Evolutionary conservation across 2,797 vertebrate genomes (phyloP), one percentile per base, ranked within the genome.

Genomic region (Enteromius argenteus): DNA sequence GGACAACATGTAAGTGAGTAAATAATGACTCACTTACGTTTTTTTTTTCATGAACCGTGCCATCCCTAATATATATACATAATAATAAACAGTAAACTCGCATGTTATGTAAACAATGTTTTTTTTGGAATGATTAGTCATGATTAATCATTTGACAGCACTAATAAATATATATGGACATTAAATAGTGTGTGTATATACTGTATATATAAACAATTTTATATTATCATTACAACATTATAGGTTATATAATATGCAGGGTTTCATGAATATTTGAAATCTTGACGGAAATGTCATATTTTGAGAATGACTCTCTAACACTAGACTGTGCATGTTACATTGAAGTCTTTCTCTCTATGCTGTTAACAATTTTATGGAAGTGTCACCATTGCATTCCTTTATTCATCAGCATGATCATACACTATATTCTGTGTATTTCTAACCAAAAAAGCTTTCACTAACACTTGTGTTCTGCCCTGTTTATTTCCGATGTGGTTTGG

Each of bases 241-340:
- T 35, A 8, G 49, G 49, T 56, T 53, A 56, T 35, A 35, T 30
- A 21, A 53, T 21, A 53, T 74, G 21, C 0, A 19, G 46, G 9
- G 9, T 53, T 51, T 35, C 10, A 21, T 32, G 2, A 74, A 74
- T 35, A 37, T 56, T 53, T 37, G 1, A 75, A 75, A 75, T 37
- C 19, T 53, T 74, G 49, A 56, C 30, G 37, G 30, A 74, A 56
- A 56, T 75, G n/a, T 46, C 39, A 14, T 32, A 32, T 75, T 76
- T 58, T 76, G 51, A 58, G 51, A 76, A 58, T 39, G 51, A 76
- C 13, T 76, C 35, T 13, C 14, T 66, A 74, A 64, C 58, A 27
- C 42, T 64, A 62, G 6, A 73, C 39, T 62, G 42, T 62, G 80
- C 30, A 82, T 82, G 69, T 39, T 42, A 32, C 44, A 76, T 76